A percentile compares a stretch with the other conserved stretches of the same genome.
Conservation (phyloP, 2,113 vertebrate species). For the Upupa epops region DNA sequence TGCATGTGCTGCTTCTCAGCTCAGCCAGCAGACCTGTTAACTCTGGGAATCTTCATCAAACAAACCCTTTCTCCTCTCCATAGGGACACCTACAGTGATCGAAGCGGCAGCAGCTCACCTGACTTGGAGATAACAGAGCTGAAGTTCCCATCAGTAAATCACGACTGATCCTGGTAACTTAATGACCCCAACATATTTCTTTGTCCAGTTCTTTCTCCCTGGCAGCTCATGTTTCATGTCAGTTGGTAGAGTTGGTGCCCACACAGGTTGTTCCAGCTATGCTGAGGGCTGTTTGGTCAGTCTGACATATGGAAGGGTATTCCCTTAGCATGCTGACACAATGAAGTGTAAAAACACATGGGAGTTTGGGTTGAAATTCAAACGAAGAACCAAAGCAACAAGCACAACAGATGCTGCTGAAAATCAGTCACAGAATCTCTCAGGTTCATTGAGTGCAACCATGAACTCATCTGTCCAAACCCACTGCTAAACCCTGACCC, state of each 20-base stretch:
- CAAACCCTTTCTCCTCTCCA: not conserved
- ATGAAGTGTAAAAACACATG: not conserved
- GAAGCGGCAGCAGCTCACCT: conserved; percentile 89
- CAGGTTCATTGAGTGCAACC: too few species aligned
- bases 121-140: conserved; percentile 90
- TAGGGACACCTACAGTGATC: conserved; percentile 94
- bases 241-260: not conserved
- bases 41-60: not conserved
- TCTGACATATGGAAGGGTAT: not conserved
- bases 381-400: not conserved
- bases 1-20: not conserved
- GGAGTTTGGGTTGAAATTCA: not conserved
- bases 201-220: not conserved
- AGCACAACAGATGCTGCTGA: not conserved
- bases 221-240: not conserved
- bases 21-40: too few species aligned
- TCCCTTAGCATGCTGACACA: not conserved
- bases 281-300: not conserved
- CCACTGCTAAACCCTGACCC: too few species aligned
- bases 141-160: conserved; percentile 81
- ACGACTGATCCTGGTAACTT: conserved; percentile 75
- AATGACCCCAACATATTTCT: not conserved
- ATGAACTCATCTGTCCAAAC: too few species aligned
- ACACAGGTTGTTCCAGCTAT: not conserved
- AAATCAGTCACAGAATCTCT: not conserved